Conservation (phyloP, 2,113 vertebrate genomes). For the Proterorhinus semilunaris region DNA sequence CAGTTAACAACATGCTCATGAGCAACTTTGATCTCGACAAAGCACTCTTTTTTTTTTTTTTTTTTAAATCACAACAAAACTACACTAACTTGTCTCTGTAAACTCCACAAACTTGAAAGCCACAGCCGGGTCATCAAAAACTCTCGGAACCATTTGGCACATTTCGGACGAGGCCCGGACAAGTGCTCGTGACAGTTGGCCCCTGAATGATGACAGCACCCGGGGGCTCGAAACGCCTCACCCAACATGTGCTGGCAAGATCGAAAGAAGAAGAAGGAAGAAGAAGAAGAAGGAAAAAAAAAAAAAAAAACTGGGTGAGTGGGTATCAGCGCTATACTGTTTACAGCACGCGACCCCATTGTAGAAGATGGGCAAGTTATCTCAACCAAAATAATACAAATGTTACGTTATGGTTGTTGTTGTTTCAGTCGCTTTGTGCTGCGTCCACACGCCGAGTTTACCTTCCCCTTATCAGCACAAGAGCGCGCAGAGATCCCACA, state of each 20-base stretch:
- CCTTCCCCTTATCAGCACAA: neutral
- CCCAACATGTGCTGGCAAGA: constrained; percentile 55
- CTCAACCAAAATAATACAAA: constrained; percentile 2
- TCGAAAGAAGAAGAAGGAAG: too few relatives aligned
- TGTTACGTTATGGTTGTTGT: neutral
- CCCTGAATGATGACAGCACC: constrained; percentile 43
- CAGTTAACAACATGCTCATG: too few relatives aligned
- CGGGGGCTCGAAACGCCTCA: constrained; percentile 41
- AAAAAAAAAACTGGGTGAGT: constrained; percentile 7
- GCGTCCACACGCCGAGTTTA: neutral
- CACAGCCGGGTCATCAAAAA: constrained; percentile 7
- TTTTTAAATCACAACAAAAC: too few relatives aligned
- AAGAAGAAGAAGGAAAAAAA: too few relatives aligned
- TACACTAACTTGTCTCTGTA: too few relatives aligned
- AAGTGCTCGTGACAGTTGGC: constrained; percentile 39
- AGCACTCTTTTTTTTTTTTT: too few relatives aligned
- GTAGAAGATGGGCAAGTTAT: constrained; percentile 1
- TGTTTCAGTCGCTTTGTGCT: neutral
- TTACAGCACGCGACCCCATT: constrained; percentile 23
- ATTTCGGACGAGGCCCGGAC: neutral
- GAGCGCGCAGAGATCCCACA: neutral
- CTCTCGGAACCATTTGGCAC: neutral
- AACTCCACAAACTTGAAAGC: constrained; percentile 40
- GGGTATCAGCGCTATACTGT: constrained; percentile 11
- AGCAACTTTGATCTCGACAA: too few relatives aligned